A percentile compares a stretch with the other conserved stretches of the same genome.
phyloP scores from a whole-genome alignment of 2,888 invertebrate species.

The Asteroscopus sphinx region DNA sequence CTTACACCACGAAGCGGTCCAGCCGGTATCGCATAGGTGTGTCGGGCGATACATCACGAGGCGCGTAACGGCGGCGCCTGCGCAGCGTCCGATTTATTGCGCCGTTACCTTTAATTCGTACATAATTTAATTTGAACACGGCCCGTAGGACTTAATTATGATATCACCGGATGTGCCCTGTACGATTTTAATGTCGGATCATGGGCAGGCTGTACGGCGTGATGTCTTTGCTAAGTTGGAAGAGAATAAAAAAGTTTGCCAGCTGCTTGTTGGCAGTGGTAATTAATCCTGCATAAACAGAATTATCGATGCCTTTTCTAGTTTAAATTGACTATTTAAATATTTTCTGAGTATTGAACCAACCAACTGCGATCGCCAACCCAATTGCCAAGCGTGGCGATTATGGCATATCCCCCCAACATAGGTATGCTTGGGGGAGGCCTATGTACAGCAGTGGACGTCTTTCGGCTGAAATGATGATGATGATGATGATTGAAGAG shows the following conservation, averaged over 20 bases:
- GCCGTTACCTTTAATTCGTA: constrained; percentile 82
- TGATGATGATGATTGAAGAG: too few relatives aligned
- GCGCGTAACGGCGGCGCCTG: constrained; percentile 79
- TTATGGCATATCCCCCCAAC: too few relatives aligned
- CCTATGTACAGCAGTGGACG: too few relatives aligned
- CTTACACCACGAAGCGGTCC: constrained; percentile 42
- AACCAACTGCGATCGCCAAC: too few relatives aligned
- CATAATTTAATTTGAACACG: constrained; percentile 86
- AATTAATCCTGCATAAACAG: constrained; percentile 24
- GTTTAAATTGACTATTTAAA: too few relatives aligned
- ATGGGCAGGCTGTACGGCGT: constrained; percentile 25
- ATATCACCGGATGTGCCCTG: constrained; percentile 72
- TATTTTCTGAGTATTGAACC: too few relatives aligned
- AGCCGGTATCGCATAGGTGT: constrained; percentile 58
- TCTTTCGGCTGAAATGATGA: too few relatives aligned
- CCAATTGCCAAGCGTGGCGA: too few relatives aligned
- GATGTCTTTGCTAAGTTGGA: constrained; percentile 20
- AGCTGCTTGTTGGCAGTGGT: constrained; percentile 26
- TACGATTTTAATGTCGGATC: constrained; percentile 47
- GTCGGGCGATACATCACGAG: constrained; percentile 71
- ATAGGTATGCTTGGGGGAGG: too few relatives aligned
- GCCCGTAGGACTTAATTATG: constrained; percentile 81
- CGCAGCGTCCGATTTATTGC: constrained; percentile 75
- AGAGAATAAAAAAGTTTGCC: constrained; percentile 27
- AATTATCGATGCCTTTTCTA: background rate